Base-by-base conservation (phyloP, 2,113 vertebrate genomes). In the Pelecanoides urinatrix region DNA sequence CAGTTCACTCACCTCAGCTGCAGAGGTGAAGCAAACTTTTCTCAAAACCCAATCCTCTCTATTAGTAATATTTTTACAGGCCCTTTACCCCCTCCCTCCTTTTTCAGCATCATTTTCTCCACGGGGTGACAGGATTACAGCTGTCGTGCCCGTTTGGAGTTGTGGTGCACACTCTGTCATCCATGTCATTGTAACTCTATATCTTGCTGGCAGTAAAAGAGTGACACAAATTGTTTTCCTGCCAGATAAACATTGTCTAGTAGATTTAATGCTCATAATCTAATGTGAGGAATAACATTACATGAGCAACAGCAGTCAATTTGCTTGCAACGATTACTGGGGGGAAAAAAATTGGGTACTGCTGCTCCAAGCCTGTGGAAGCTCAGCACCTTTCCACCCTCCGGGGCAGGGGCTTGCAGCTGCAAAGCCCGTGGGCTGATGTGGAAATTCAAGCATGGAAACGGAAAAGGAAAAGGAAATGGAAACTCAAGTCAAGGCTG, bases 171-270 rank as follows among this genome's bases (percentile, higher is more conserved):
- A 52, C 26, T 88, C 82, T 74, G 82, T 91, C 82, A 86, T 86
- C 71, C 50, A 7, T 77, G 82, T 80, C 92, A 86, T 73, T 85
- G 86, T 86, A 94, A 95, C 88, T 90, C 77, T 93, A 21, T 72
- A 20, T 88, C 88, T 93, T 84, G 38, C 92, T 88, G 65, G 79
- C 90, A 86, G 63, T 92, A 90, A 85, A 93, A 78, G 42, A 91
- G 67, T 86, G 95, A 93, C 92, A 96, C 75, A 95, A 90, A 94
- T 93, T 87, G 92, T 96, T 90, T 97, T 88, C 63, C 67, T 74
- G 78, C 53, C 63, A 86, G 75, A 88, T 93, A 88, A 96, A 92
- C 85, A 90, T 40, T 96, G 82, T 92, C 88, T 92, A 80, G 59
- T 70, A 74, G 82, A 96, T 92, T 95, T 95, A 95, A 92, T 90